Evolutionary conservation across 2,113 vertebrate genomes (phyloP), one percentile per base, ranked within the genome.

Genomic region (Mustela lutreola): DNA sequence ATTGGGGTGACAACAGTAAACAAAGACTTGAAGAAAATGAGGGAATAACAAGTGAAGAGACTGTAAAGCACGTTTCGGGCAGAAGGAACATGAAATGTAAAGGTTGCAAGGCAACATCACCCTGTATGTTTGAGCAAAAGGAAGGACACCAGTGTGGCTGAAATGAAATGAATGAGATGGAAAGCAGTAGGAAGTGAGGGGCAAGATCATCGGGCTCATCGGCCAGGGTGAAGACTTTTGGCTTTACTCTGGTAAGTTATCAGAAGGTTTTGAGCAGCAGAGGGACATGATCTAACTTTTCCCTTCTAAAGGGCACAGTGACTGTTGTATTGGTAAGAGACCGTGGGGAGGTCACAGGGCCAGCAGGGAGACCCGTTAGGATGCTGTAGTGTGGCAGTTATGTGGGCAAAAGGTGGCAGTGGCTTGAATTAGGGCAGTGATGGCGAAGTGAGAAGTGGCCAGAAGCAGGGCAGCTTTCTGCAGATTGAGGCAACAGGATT

Each of bases 1-100:
- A 12, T 36, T 60, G 86, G 70, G n/a, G 39, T 62, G 33, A 67
- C 31, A 39, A 58, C 36, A 39, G 22, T 85, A 86, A 67, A 53
- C 70, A 93, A 92, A 89, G 45, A 58, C 85, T 85, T 70, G n/a
- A 90, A 93, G 65, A 94, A 90, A n/a, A 60, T 11, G 22, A 75
- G 56, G 82, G 36, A 84, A 60, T 93, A 60, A 65, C 62, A 86
- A 86, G 33, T 58, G 31, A 87, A 94, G 60, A 71, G 58, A 75
- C 31, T 63, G 83, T 14, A 70, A 73, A 73, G 56, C 67, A 75
- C 91, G 75, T 94, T 91, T 70, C 7, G 65, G 67, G 65, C 67
- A 81, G 48, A 89, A 89, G 70, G 70, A 89, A 36, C 11, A 70
- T 84, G 50, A 82, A 6, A 31, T 62, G 22, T 83, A 62, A 95